These are phyloP conservation scores for Drosophila infuscata DNA, from an alignment of 2,888 invertebrate genomes.

Conservation along the genomic window DNA sequence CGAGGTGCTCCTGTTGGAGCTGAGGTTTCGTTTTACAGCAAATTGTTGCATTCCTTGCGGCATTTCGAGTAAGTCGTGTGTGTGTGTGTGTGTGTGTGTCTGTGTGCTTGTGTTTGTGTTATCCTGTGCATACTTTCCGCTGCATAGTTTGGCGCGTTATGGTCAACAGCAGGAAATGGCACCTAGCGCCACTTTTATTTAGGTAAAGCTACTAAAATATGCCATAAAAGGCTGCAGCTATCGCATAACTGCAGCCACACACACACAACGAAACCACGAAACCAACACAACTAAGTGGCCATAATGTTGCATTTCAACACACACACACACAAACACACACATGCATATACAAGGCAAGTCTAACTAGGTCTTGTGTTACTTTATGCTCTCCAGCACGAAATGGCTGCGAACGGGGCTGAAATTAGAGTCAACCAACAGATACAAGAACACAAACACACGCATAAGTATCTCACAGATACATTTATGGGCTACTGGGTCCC, in stretches of 20 bases:
- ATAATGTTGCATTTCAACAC: constrained; percentile 67
- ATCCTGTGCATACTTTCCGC: constrained; percentile 21
- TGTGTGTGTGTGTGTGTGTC: background rate
- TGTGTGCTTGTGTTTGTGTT: constrained; percentile 10
- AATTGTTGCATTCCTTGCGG: constrained; percentile 72
- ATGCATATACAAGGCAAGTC: constrained; percentile 25
- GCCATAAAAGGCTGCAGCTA: constrained; percentile 73
- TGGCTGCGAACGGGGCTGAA: constrained; percentile 50
- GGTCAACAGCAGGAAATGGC: constrained; percentile 63
- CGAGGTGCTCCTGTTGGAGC: constrained; percentile 25
- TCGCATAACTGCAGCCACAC: constrained; percentile 76
- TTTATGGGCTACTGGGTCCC: constrained; percentile 61
- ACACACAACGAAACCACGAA: constrained; percentile 21
- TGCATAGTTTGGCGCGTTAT: constrained; percentile 56
- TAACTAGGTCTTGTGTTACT: constrained; percentile 71
- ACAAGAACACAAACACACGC: constrained; percentile 18
- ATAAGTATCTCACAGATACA: constrained; percentile 44
- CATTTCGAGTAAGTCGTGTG: constrained; percentile 6
- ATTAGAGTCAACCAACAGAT: constrained; percentile 59
- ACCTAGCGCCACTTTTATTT: constrained; percentile 66
- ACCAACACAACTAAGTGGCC: constrained; percentile 62
- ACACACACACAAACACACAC: constrained; percentile 5
- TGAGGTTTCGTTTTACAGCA: constrained; percentile 70
- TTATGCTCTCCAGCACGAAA: constrained; percentile 58
- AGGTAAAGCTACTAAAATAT: constrained; percentile 74